Conservation (phyloP, 2,888 invertebrate genomes). For the Sinotaia quadrata region DNA sequence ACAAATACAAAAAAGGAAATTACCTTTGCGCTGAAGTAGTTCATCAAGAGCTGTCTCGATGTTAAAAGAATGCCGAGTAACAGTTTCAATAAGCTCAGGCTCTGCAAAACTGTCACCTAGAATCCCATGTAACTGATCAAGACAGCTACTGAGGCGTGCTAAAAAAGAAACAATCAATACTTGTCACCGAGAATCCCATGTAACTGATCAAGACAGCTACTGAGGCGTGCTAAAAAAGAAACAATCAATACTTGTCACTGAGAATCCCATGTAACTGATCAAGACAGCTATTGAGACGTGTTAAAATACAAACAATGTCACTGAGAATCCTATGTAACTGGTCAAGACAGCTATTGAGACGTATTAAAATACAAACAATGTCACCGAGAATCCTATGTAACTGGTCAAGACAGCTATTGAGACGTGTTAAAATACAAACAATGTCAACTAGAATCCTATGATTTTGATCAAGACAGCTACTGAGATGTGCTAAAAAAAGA, state of each 20-base stretch:
- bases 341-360: constrained; percentile 89
- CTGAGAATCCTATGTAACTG: constrained; percentile 86
- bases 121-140: constrained; percentile 86
- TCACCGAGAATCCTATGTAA: constrained; percentile 86
- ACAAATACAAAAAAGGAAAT: too few species aligned
- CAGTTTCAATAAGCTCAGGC: constrained; percentile 81
- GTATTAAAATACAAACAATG: too few species aligned
- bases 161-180: too few species aligned
- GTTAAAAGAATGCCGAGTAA: constrained; percentile 83
- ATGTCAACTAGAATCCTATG: constrained; percentile 85
- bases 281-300: constrained; percentile 85
- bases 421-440: constrained; percentile 77
- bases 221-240: constrained; percentile 78
- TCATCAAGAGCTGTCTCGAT: constrained; percentile 82
- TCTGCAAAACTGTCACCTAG: constrained; percentile 85
- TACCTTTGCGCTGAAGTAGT: constrained; percentile 75
- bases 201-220: constrained; percentile 88
- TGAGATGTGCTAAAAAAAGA: constrained; percentile 78
- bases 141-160: constrained; percentile 85
- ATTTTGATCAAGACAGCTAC: constrained; percentile 88
- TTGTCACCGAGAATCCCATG: constrained; percentile 85
- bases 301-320: constrained; percentile 77
- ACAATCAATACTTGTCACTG: too few species aligned
- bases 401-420: constrained; percentile 88
- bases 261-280: constrained; percentile 86